Conservation (phyloP, 2,113 vertebrate species). For the Dolichallabes microphthalmus region DNA sequence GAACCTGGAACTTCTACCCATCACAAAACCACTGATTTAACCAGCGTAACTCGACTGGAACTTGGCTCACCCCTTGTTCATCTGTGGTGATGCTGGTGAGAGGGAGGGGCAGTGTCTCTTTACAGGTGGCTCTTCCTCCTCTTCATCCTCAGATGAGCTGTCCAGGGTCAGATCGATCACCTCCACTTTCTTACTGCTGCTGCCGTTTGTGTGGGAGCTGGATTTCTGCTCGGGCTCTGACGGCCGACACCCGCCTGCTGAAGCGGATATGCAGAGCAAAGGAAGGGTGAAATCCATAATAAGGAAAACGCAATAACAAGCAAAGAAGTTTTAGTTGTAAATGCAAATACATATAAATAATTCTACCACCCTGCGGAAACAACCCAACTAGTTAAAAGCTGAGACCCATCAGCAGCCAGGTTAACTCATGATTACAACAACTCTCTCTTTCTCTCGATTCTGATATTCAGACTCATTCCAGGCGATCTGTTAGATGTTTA, state of each 20-base stretch:
- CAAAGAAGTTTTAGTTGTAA: background rate
- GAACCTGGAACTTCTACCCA: background rate
- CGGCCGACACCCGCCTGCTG: slow-evolving; percentile 77
- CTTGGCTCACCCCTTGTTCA: slow-evolving; percentile 85
- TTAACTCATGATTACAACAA: background rate
- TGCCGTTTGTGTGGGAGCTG: slow-evolving; percentile 70
- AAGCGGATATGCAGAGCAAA: background rate
- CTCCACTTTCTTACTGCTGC: slow-evolving; percentile 86
- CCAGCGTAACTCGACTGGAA: background rate
- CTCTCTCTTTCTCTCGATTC: background rate
- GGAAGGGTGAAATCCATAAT: background rate
- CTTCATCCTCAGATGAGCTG: slow-evolving; percentile 91
- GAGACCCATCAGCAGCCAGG: background rate
- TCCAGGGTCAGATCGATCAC: slow-evolving; percentile 97
- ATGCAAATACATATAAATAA: background rate
- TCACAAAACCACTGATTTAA: background rate
- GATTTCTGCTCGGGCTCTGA: slow-evolving; percentile 82
- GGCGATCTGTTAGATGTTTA: background rate
- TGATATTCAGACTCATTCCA: background rate
- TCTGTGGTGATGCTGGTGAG: slow-evolving; percentile 85
- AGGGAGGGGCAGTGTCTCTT: slow-evolving; percentile 90
- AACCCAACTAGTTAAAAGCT: background rate
- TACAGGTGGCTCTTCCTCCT: slow-evolving; percentile 82
- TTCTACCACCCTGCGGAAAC: background rate
- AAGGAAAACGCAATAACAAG: background rate